Evolutionary conservation across 2,797 vertebrate species (phyloP), one percentile per base, ranked within the genome.

Genomic region (Rhinogobio ventralis): DNA sequence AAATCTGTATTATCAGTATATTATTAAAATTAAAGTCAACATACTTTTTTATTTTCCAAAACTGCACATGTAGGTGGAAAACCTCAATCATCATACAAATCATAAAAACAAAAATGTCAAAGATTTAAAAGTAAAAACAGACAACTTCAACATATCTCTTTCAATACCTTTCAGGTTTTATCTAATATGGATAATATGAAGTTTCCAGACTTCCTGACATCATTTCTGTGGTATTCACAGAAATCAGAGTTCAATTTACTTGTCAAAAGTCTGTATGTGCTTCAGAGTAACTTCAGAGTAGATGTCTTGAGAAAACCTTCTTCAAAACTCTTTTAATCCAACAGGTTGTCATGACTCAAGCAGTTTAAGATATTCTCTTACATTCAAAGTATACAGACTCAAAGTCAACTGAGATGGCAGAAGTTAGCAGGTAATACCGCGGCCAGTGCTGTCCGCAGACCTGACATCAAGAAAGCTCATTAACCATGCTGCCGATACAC

Each of bases 1-100:
- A 91, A 91, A 90, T 89, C 85, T 89, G 91, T 36, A 36, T 36
- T 36, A 36, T 64, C 82, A 81, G 81, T 92, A 88, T 84, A 88
- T 92, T 92, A 94, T 91, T 90, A 90, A 91, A 91, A 90, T 89
- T 85, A 91, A 87, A 87, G 67, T 66, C 15, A 64, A n/a, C 74
- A 10, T 79, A 69, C 5, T 46, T 78, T 45, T 36, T 28, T 74
- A 6, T 23, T 14, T 11, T 1, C 5, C 5, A 28, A 45, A 62
- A 30, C n/a, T 7, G 17, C 49, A 23, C 10, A 20, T 0, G 1
- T 4, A 7, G 10, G 1, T 67, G 30, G 19, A 79, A 15, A 66
- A 51, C 28, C 71, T n/a, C n/a, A n/a, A n/a, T n/a, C n/a, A n/a
- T n/a, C 25, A 20, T 10, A 68, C 53, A 9, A 39, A 55, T 7